phyloP scores from a whole-genome alignment of 2,113 vertebrate species.

The Thalassoma bifasciatum region DNA sequence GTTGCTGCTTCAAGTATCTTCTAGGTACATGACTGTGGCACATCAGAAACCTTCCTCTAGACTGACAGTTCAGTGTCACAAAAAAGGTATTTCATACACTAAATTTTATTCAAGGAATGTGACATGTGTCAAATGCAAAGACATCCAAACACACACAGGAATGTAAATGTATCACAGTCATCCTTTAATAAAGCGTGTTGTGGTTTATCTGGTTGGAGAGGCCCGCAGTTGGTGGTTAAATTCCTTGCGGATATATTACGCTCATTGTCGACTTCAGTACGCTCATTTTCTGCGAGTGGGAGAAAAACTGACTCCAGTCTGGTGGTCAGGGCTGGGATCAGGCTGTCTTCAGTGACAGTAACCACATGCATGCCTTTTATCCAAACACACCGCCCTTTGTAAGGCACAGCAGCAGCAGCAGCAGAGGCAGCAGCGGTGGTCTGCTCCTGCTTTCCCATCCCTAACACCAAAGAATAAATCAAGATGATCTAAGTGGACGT shows the following conservation, averaged over 20 bases:
- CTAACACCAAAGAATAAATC: conserved; percentile 33
- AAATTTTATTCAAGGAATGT: too few species aligned
- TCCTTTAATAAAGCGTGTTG: conserved; percentile 1
- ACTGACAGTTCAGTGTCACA: too few species aligned
- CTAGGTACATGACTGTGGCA: too few species aligned
- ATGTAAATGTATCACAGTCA: not conserved
- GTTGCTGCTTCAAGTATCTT: too few species aligned
- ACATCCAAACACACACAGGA: not conserved
- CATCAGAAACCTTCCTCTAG: too few species aligned
- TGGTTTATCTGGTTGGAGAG: not conserved
- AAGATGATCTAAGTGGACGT: conserved; percentile 5
- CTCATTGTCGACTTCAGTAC: conserved; percentile 6
- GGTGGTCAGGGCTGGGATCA: conserved; percentile 31
- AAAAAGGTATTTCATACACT: too few species aligned
- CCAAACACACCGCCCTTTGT: conserved; percentile 52
- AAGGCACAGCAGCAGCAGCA: conserved; percentile 21
- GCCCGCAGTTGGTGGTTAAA: conserved; percentile 6
- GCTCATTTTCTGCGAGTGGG: not conserved
- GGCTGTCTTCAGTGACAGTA: conserved; percentile 53
- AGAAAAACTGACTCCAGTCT: not conserved
- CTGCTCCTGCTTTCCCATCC: conserved; percentile 17
- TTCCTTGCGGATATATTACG: not conserved
- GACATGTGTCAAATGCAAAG: not conserved
- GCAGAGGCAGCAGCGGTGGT: conserved; percentile 43
- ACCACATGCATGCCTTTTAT: conserved; percentile 58